Conservation (phyloP, 2,113 vertebrate genomes). For the Sander vitreus region DNA sequence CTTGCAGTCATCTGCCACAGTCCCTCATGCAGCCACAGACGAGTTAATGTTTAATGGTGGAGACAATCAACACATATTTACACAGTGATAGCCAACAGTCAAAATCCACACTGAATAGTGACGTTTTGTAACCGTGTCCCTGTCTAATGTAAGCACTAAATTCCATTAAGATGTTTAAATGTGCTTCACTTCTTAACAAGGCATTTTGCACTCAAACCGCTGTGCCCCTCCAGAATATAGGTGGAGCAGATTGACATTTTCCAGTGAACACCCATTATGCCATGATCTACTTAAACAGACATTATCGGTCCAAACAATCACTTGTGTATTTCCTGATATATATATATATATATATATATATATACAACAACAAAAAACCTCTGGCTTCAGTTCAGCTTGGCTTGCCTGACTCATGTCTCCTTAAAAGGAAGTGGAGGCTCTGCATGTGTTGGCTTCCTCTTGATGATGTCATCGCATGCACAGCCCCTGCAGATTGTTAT, state of each 20-base stretch:
- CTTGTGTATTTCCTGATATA: slow-evolving; percentile 43
- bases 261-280: slow-evolving; percentile 31
- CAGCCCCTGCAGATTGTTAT: slow-evolving; percentile 74
- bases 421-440: slow-evolving; percentile 75
- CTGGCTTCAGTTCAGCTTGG: slow-evolving; percentile 19
- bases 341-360: background rate
- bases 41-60: slow-evolving; percentile 42
- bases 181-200: background rate
- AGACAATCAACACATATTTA: slow-evolving; percentile 6
- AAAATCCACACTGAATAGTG: background rate
- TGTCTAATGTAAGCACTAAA: background rate
- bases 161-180: background rate
- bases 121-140: background rate
- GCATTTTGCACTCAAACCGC: background rate
- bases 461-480: slow-evolving; percentile 70
- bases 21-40: background rate
- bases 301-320: slow-evolving; percentile 40
- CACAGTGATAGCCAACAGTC: slow-evolving; percentile 3
- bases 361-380: background rate
- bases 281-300: slow-evolving; percentile 11
- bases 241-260: slow-evolving; percentile 16
- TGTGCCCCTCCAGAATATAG: background rate
- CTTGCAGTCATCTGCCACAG: background rate
- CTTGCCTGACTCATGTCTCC: slow-evolving; percentile 62
- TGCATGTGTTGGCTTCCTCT: slow-evolving; percentile 70